These are phyloP conservation scores for Hipposideros larvatus DNA, from an alignment of 2,797 vertebrate species.

Conservation along the genomic window DNA sequence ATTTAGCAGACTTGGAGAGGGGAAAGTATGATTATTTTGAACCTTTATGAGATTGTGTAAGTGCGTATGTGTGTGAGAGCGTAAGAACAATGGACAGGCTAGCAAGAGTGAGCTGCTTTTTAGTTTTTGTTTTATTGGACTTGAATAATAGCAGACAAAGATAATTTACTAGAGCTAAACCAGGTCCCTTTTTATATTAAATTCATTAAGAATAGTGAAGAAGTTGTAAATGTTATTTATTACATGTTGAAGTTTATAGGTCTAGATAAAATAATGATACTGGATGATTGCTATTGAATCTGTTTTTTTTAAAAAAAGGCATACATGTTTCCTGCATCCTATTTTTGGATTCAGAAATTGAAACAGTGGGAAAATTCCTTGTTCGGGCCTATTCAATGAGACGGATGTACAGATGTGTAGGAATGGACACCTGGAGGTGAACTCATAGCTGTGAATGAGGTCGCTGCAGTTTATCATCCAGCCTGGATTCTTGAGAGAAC, in stretches of 20 bases:
- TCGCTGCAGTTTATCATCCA: not conserved
- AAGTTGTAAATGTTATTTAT: not conserved
- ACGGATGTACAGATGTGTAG: not conserved
- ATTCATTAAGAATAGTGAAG: not conserved
- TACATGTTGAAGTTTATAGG: not conserved
- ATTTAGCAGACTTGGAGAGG: not conserved
- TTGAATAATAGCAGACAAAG: not conserved
- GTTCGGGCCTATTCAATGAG: not conserved
- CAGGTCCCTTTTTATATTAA: not conserved
- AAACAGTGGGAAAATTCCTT: not conserved
- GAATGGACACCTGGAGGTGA: not conserved
- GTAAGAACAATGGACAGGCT: rapidly evolving
- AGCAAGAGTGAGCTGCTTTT: not conserved
- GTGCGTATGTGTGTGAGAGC: not conserved
- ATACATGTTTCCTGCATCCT: not conserved
- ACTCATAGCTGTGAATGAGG: not conserved
- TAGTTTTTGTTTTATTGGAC: not conserved
- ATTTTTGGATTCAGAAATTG: not conserved
- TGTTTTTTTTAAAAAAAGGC: no score
- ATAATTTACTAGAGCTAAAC: not conserved
- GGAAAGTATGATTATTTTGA: not conserved
- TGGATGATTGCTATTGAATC: not conserved
- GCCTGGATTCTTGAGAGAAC: not conserved
- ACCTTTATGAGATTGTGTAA: not conserved
- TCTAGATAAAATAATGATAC: not conserved